These are phyloP conservation scores for Drosophila sproati DNA, from an alignment of 1,140 invertebrate genomes.

Conservation along the genomic window DNA sequence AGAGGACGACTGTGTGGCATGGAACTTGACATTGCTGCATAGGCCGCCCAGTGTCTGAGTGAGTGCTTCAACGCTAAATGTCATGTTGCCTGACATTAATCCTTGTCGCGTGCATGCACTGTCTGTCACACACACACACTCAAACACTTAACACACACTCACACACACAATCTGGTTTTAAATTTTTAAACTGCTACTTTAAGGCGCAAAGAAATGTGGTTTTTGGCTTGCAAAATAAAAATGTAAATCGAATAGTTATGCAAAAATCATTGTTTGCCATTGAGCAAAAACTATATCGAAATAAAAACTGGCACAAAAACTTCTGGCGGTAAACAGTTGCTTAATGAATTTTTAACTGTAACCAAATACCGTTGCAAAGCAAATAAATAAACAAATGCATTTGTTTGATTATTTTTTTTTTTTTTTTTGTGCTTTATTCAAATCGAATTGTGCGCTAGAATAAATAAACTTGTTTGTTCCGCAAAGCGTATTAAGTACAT, in stretches of 20 bases:
- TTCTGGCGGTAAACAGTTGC: conserved; percentile 32
- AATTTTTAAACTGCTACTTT: conserved; percentile 22
- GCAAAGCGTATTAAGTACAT: conserved; percentile 12
- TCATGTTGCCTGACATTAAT: conserved; percentile 67
- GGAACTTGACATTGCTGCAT: conserved; percentile 47
- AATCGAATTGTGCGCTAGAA: background rate
- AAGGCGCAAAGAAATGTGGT: conserved; percentile 20
- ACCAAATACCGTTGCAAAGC: conserved; percentile 6
- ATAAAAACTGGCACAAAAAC: conserved; percentile 16
- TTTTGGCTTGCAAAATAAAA: conserved; percentile 12
- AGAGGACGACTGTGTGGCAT: conserved; percentile 15
- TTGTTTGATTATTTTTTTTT: background rate
- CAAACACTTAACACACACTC: background rate
- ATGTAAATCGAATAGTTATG: conserved; percentile 25
- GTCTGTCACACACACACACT: conserved; percentile 18
- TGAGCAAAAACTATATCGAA: background rate
- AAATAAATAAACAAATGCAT: conserved; percentile 1
- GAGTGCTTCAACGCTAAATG: conserved; percentile 50
- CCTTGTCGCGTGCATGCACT: conserved; percentile 54
- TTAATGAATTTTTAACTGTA: conserved; percentile 44
- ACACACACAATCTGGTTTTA: background rate
- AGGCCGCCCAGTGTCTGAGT: conserved; percentile 34
- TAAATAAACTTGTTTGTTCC: background rate
- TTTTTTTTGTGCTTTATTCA: background rate
- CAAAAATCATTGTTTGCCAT: background rate